Conservation (phyloP, 2,888 invertebrate genomes). For the Ligdia adustata region DNA sequence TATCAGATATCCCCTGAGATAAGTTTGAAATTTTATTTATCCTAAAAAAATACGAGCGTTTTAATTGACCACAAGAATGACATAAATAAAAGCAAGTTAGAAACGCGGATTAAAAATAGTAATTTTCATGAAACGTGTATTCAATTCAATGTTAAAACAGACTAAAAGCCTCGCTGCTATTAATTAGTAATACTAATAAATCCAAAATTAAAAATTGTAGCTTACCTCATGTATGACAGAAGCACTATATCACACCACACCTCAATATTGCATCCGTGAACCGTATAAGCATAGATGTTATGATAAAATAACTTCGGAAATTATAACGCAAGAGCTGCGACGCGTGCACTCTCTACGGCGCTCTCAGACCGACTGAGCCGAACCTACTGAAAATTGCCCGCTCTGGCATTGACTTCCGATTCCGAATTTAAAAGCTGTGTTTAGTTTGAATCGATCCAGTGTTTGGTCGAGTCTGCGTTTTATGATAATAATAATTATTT, state of each 20-base stretch:
- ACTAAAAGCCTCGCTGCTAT: too few species aligned
- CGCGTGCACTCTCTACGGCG: conserved; percentile 20
- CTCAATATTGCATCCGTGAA: conserved; percentile 4
- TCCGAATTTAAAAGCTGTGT: conserved; percentile 22
- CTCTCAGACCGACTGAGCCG: conserved; percentile 33
- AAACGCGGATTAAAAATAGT: too few species aligned
- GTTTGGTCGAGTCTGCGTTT: conserved; percentile 1
- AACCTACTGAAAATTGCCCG: conserved; percentile 15
- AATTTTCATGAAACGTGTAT: too few species aligned
- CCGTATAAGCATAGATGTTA: conserved; percentile 5
- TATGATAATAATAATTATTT: too few species aligned
- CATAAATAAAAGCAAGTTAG: too few species aligned
- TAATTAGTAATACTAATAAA: too few species aligned
- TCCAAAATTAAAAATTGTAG: not conserved
- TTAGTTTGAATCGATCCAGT: conserved; percentile 11
- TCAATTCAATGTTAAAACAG: too few species aligned
- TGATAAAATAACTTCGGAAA: conserved; percentile 24
- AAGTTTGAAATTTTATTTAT: too few species aligned
- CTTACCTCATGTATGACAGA: conserved; percentile 15
- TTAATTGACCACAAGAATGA: too few species aligned
- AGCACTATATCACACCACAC: conserved; percentile 16
- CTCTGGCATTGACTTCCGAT: conserved; percentile 37
- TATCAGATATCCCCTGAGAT: too few species aligned
- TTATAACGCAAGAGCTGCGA: conserved; percentile 20
- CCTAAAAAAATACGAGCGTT: too few species aligned